These are phyloP conservation scores for Xenus cinereus DNA, from an alignment of 2,113 vertebrate species.

Conservation along the genomic window DNA sequence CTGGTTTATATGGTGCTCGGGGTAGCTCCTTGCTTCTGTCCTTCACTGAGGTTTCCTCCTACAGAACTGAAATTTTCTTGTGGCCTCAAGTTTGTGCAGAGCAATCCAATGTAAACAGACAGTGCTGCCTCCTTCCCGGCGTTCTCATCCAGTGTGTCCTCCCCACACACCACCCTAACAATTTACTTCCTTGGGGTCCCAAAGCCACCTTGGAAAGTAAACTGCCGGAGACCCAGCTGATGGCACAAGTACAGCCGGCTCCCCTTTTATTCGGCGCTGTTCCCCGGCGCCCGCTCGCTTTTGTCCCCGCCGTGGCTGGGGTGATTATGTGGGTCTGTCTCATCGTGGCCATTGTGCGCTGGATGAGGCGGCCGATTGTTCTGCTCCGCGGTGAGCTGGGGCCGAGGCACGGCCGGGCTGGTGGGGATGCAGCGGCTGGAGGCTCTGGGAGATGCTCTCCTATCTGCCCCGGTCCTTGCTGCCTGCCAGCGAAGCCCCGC, in stretches of 20 bases:
- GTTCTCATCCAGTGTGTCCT: accelerated
- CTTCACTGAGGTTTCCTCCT: background rate
- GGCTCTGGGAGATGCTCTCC: background rate
- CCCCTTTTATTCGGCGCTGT: accelerated
- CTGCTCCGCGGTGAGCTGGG: background rate
- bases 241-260: background rate
- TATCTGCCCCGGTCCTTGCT: accelerated
- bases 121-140: background rate
- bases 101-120: background rate
- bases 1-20: background rate
- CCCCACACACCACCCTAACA: background rate
- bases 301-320: background rate
- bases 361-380: conserved; percentile 8
- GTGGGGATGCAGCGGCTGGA: background rate
- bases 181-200: background rate
- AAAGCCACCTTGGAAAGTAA: background rate
- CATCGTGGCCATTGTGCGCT: background rate
- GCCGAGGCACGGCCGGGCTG: background rate
- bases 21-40: background rate
- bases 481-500: background rate
- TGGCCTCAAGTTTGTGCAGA: background rate
- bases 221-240: background rate
- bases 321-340: background rate
- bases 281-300: background rate
- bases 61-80: background rate